These are phyloP conservation scores for Geodia barretti DNA, from an alignment of 37 sponge, comb jelly and placozoan species.

Conservation along the genomic window DNA sequence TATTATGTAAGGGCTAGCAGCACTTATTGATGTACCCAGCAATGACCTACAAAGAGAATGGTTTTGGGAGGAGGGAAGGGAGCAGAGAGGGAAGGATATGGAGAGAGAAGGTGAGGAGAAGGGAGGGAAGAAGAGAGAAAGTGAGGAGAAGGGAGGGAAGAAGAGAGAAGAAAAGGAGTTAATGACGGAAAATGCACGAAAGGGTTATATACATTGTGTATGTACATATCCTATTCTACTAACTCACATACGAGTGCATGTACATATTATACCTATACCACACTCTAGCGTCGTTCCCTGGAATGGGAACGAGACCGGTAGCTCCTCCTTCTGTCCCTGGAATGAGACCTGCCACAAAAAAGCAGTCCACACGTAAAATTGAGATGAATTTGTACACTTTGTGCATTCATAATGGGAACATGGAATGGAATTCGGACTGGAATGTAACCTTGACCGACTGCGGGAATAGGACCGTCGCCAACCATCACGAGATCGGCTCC, in stretches of 20 bases:
- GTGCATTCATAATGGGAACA: too few relatives aligned
- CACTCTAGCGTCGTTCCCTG: conserved; percentile 37
- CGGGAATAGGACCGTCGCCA: conserved; percentile 33
- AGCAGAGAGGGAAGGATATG: background rate
- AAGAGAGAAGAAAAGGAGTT: background rate
- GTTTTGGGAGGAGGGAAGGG: background rate
- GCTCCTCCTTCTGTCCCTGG: conserved; percentile 24
- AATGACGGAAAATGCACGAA: too few relatives aligned
- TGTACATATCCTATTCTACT: too few relatives aligned
- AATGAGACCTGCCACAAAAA: conserved; percentile 19
- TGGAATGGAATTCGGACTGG: too few relatives aligned
- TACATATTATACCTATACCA: too few relatives aligned
- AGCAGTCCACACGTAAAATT: background rate
- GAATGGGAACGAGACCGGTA: conserved; percentile 54
- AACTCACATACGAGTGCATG: too few relatives aligned
- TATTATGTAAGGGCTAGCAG: too few relatives aligned
- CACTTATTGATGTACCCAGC: too few relatives aligned
- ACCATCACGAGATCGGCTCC: conserved; percentile 26
- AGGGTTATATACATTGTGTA: too few relatives aligned
- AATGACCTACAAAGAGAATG: background rate
- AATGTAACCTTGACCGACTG: background rate
- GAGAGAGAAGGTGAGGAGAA: background rate
- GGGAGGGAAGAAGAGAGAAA: background rate
- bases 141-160: background rate
- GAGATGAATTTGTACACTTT: background rate